Conservation (phyloP, 2,888 invertebrate genomes). For the Eilema sororculum region DNA sequence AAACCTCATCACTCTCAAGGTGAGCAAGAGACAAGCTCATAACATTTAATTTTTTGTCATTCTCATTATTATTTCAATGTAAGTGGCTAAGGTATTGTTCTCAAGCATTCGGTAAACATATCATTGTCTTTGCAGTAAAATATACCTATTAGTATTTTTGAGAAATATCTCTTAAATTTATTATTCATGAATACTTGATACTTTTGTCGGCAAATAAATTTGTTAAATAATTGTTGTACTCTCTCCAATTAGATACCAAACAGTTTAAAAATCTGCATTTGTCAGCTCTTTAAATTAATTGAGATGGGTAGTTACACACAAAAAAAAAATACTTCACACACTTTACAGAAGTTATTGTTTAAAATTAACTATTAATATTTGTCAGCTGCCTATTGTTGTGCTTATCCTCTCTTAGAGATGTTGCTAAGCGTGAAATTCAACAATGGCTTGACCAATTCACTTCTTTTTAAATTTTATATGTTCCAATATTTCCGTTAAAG, state of each 20-base stretch:
- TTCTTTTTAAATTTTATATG: no score
- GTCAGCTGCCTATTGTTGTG: neutral
- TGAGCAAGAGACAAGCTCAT: slow-evolving; percentile 67
- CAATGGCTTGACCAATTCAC: no score
- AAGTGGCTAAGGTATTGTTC: neutral
- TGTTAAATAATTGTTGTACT: neutral
- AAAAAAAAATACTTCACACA: no score
- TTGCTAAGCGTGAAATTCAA: no score
- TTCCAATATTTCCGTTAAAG: no score
- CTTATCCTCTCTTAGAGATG: no score
- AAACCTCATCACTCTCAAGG: slow-evolving; percentile 90
- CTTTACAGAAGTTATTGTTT: neutral
- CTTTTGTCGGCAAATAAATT: no score
- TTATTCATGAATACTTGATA: no score
- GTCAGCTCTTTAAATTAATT: neutral
- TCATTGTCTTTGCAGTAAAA: no score
- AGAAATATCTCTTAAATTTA: no score
- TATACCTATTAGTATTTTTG: no score
- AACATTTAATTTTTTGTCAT: neutral
- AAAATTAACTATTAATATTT: neutral
- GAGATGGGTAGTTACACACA: neutral
- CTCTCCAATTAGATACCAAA: neutral
- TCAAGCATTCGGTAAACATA: no score
- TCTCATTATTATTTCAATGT: neutral
- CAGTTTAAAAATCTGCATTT: neutral